Percentiles rank a stretch among this genome's conserved stretches.
Evolutionary conservation across 2,113 vertebrate genomes (phyloP).

Genomic region (Campylorhamphus procurvoides): DNA sequence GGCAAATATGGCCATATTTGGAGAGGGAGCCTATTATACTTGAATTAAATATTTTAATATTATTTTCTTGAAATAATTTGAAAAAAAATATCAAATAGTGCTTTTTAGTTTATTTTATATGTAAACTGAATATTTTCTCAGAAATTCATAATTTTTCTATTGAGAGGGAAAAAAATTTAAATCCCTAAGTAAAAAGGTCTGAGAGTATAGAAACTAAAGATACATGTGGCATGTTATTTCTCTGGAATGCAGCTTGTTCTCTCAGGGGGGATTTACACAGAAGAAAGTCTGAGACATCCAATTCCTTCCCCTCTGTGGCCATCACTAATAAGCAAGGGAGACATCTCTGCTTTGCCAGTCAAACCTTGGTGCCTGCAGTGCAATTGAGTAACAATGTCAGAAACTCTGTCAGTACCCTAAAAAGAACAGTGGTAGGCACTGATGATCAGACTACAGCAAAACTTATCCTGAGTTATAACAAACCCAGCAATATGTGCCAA

Average conservation of each 20-base stretch:
- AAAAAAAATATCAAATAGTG: neutral
- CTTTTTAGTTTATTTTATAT: neutral
- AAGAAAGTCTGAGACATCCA: neutral
- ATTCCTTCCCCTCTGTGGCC: neutral
- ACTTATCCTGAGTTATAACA: neutral
- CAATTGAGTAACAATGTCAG: neutral
- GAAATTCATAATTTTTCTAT: neutral
- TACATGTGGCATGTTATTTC: neutral
- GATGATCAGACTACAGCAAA: neutral
- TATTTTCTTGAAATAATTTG: neutral
- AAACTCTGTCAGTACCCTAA: neutral
- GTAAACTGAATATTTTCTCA: neutral
- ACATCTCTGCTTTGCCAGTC: neutral
- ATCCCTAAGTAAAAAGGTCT: accelerated
- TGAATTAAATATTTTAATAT: neutral
- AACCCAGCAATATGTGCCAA: neutral
- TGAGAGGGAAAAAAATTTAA: neutral
- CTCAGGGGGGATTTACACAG: neutral
- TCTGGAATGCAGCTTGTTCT: neutral
- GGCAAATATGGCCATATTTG: neutral
- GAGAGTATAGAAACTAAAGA: neutral
- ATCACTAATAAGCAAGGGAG: neutral
- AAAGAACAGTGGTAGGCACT: neutral
- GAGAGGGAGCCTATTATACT: neutral
- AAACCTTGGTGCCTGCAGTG: neutral